Conservation (phyloP, 2,888 invertebrate species). For the Flexamia atlantica region DNA sequence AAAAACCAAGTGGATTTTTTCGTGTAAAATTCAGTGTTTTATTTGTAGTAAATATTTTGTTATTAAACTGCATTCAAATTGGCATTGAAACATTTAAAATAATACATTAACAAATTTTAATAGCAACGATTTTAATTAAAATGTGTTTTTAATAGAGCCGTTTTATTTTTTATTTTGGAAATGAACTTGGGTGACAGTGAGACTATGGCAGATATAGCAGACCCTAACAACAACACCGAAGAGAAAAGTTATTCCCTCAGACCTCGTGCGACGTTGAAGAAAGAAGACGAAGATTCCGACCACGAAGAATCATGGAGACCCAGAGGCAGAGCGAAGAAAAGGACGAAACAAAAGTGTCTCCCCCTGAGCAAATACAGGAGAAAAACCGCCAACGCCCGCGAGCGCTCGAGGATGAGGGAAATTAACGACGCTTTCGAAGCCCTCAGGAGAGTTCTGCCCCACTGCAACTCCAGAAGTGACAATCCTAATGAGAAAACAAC, state of each 20-base stretch:
- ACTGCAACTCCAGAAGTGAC: constrained; percentile 67
- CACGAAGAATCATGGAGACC: constrained; percentile 71
- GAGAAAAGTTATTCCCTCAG: constrained; percentile 83
- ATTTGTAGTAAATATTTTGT: not conserved
- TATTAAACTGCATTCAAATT: too few species aligned
- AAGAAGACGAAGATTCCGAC: constrained; percentile 73
- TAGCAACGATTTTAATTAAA: too few species aligned
- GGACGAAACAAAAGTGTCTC: constrained; percentile 79
- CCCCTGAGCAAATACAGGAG: constrained; percentile 92
- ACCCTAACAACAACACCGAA: constrained; percentile 73
- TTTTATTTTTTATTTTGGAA: too few species aligned
- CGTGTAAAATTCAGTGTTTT: not conserved
- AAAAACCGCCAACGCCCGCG: constrained; percentile 93
- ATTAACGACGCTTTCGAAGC: constrained; percentile 94
- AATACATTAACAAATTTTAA: too few species aligned
- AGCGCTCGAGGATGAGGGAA: constrained; percentile 92
- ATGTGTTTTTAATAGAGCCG: too few species aligned
- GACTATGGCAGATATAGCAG: constrained; percentile 67
- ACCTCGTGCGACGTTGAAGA: constrained; percentile 80
- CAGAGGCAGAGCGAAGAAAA: constrained; percentile 72
- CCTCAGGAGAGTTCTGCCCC: constrained; percentile 87
- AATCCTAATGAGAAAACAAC: constrained; percentile 86
- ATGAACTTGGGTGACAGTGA: not conserved
- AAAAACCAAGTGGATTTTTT: not conserved
- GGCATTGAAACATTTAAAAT: too few species aligned